These are phyloP conservation scores for Mustela lutreola DNA, from an alignment of 2,113 vertebrate genomes.

Conservation along the genomic window DNA sequence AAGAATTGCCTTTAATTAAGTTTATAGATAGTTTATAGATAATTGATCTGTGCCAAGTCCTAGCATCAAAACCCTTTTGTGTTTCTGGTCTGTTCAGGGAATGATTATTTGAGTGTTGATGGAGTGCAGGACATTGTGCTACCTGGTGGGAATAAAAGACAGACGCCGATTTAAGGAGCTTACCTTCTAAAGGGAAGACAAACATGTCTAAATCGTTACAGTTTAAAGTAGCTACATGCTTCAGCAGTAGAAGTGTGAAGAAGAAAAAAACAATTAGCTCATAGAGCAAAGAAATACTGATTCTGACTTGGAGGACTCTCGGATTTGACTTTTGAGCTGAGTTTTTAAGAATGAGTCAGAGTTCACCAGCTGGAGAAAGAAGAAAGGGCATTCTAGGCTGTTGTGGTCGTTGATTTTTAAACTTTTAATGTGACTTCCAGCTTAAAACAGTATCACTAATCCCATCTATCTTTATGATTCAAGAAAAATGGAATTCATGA, in stretches of 20 bases:
- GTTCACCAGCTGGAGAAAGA: constrained; percentile 65
- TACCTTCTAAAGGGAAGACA: neutral
- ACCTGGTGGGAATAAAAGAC: neutral
- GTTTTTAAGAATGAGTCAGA: constrained; percentile 68
- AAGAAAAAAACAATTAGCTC: neutral
- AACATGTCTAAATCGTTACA: neutral
- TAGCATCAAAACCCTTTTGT: neutral
- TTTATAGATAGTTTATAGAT: neutral
- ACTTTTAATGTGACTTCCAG: neutral
- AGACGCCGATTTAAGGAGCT: neutral
- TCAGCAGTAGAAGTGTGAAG: neutral
- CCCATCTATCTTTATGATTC: constrained; percentile 50
- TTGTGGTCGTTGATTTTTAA: constrained; percentile 6
- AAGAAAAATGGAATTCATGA: constrained; percentile 45
- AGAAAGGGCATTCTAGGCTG: constrained; percentile 52
- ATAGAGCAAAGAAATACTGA: neutral
- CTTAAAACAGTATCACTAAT: constrained; percentile 25
- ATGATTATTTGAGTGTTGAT: neutral
- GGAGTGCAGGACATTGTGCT: neutral
- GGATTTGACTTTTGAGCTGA: constrained; percentile 66
- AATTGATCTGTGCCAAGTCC: neutral
- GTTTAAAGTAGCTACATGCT: neutral
- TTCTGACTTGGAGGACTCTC: constrained; percentile 37
- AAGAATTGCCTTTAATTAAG: neutral
- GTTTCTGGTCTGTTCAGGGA: neutral